Base-by-base conservation (phyloP, 2,888 invertebrate species). In the Cosmopolites sordidus region DNA sequence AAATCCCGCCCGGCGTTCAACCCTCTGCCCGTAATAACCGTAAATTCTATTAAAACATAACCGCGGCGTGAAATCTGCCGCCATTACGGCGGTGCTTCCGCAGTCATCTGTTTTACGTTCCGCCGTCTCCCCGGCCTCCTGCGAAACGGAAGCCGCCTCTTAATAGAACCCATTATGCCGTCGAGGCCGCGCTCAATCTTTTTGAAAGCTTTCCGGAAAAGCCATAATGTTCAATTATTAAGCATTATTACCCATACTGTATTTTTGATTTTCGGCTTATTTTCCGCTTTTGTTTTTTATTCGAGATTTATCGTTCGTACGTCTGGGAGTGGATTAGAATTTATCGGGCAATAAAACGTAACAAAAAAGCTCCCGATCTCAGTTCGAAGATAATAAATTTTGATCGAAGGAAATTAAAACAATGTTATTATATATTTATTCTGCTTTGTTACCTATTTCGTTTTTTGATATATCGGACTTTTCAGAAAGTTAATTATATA, bases 41-140 rank as follows among this genome's bases (percentile, higher is more conserved):
- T 75, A 75, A 75, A 75, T 75, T 75, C 74, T 75, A 75, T 75
- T 75, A 75, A 75, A 75, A 74, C 75, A 75, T 75, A 75, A 75
- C 74, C 75, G 73, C 74, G 70, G 73, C 73, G 73, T 70, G 73
- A 74, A 74, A 75, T 75, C 75, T 75, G 75, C 75, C 72, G 71
- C 74, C 73, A 74, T 74, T 73, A 73, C 69, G 64, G 64, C 65
- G 70, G 69, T 70, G 70, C 66, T 69, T 70, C 70, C 67, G 67
- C 70, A 70, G 70, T 71, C 72, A 67, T 73, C 73, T 73, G 73
- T 69, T 73, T 74, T 73, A 72, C 72, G 65, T 72, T 69, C 51
- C 30, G 39, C 41, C 18, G 9, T 17, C 27, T 12, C 40, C 15
- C 8, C 40, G 14, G 40, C 40, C 40, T 16, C 39, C 44, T 44